Percentiles rank a stretch among this genome's conserved stretches.
phyloP scores from a whole-genome alignment of 1,140 invertebrate species.

The Pogonomyrmex barbatus region DNA sequence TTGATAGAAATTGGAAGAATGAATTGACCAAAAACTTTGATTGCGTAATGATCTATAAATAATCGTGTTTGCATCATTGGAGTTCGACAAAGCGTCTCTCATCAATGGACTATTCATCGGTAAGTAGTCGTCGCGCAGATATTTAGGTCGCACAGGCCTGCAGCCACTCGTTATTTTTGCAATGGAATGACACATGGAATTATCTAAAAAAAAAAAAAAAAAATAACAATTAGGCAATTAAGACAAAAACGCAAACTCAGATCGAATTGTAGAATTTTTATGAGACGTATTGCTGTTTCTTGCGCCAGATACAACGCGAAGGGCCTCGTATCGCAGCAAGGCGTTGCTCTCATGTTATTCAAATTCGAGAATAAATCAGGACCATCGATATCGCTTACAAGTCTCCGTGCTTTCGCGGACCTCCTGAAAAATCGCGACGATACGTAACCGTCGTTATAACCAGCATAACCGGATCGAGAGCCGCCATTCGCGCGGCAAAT shows the following conservation, averaged over 20 bases:
- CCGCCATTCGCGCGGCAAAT: background rate
- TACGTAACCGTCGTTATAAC: conserved; percentile 41
- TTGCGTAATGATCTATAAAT: background rate
- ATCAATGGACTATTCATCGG: background rate
- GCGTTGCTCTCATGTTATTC: conserved; percentile 81
- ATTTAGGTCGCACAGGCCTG: background rate
- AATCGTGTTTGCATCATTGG: background rate
- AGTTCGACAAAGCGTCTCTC: background rate
- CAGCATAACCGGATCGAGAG: conserved; percentile 23
- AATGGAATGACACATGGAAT: background rate
- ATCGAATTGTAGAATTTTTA: conserved; percentile 51
- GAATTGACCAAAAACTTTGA: background rate
- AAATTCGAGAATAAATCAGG: conserved; percentile 81
- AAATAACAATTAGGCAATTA: conserved; percentile 61
- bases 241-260: background rate
- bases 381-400: conserved; percentile 68
- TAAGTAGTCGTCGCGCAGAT: background rate
- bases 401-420: background rate
- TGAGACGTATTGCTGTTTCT: conserved; percentile 1
- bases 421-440: conserved; percentile 58
- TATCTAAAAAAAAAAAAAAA: background rate
- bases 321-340: conserved; percentile 53
- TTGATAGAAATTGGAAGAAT: background rate
- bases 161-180: background rate
- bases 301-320: conserved; percentile 26